Evolutionary conservation across 2,888 invertebrate species (phyloP).

Genomic region (Helicoverpa assulta): DNA sequence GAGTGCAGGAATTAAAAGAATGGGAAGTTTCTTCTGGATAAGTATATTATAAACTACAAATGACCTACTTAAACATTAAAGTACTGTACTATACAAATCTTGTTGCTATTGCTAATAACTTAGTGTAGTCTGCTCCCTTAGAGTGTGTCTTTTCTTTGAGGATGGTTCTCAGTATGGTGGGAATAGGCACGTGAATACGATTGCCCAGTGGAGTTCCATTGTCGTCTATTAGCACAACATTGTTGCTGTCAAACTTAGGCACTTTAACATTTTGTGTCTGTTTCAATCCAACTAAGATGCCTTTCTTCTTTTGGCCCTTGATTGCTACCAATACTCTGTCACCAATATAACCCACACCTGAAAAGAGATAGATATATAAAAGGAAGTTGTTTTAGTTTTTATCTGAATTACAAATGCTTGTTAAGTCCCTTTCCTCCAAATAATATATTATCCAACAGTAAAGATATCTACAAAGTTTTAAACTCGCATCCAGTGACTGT

Average conservation of each 20-base stretch:
- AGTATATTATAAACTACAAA: constrained; percentile 60
- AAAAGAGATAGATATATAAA: constrained; percentile 43
- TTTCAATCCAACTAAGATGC: constrained; percentile 94
- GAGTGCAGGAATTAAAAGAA: too few species aligned
- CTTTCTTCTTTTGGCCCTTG: constrained; percentile 98
- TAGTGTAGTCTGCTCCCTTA: constrained; percentile 97
- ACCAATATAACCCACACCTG: constrained; percentile 91
- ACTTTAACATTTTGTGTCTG: constrained; percentile 94
- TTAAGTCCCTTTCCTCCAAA: too few species aligned
- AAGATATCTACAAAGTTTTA: too few species aligned
- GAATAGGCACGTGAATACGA: constrained; percentile 98
- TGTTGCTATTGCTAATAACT: constrained; percentile 96
- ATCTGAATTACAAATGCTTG: too few species aligned
- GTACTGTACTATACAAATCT: constrained; percentile 92
- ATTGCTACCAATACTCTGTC: constrained; percentile 98
- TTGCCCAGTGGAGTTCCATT: constrained; percentile 98
- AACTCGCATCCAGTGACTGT: too few species aligned
- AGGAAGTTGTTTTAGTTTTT: too few species aligned
- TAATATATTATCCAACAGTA: too few species aligned
- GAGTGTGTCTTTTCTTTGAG: constrained; percentile 94
- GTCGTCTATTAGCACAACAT: constrained; percentile 98
- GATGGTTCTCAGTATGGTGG: constrained; percentile 95
- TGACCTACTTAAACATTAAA: constrained; percentile 59
- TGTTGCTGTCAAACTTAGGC: constrained; percentile 98
- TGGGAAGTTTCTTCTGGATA: neutral